Evolutionary conservation across 2,888 invertebrate genomes (phyloP), one percentile per base, ranked within the genome.

Genomic region (Cephus runcator): DNA sequence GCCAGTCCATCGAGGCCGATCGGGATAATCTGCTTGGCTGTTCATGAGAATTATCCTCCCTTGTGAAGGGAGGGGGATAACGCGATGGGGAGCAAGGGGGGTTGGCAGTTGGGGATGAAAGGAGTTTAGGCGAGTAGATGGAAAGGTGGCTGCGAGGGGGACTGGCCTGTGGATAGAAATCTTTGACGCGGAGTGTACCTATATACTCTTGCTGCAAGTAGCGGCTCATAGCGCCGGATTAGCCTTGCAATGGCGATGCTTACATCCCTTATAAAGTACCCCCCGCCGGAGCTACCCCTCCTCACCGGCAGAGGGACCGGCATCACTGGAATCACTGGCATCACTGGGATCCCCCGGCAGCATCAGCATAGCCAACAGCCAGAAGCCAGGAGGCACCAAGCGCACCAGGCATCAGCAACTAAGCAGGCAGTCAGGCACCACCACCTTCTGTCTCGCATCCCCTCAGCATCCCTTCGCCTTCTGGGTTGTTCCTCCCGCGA

Each of bases 201-300:
- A 35, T 85, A 85, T 87, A 86, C 40, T 40, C 87, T 85, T 86
- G 86, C 86, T 88, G 90, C 89, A 89, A 88, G 88, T 88, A 88
- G 87, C 86, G 86, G 87, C 89, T 90, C 90, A 90, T 90, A 90
- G 90, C 88, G 85, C 86, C 85, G 90, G 90, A 91, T 91, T 90
- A 91, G 90, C 90, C 90, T 90, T 91, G 91, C 90, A 90, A 86
- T 88, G 87, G 88, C 88, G 90, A 90, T 89, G 90, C 91, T 91
- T 90, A 90, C 90, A 89, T 90, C 89, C 90, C 90, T 88, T 88
- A 86, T 87, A 88, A 90, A 89, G 87, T 88, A 87, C 78, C 79
- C 35, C 3, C 3, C 81, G 83, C 82, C 82, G 83, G 83, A 84
- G 84, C 78, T 81, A 74, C 78, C 78, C 81, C 33, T 11, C 69